phyloP scores from a whole-genome alignment of 2,888 invertebrate genomes.

The Cylloceria caligata region DNA sequence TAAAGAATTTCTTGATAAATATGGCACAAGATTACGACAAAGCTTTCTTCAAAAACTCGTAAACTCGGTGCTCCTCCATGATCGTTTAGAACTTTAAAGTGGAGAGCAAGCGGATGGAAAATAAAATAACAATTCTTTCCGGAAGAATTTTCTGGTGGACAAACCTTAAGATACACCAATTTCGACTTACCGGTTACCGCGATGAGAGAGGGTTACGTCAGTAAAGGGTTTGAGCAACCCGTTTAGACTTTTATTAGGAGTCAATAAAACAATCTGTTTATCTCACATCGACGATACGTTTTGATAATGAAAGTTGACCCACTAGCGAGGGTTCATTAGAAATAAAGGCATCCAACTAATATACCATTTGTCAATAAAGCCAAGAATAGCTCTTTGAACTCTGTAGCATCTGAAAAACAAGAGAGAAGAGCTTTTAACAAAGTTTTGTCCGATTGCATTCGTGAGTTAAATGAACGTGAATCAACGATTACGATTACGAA shows the following conservation, averaged over 20 bases:
- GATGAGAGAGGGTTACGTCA: neutral
- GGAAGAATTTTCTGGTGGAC: neutral
- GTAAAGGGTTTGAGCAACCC: neutral
- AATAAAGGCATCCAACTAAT: too few relatives aligned
- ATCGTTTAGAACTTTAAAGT: neutral
- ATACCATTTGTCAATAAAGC: too few relatives aligned
- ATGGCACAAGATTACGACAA: too few relatives aligned
- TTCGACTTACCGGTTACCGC: neutral
- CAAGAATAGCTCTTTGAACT: neutral
- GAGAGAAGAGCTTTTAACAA: neutral
- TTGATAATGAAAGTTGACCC: too few relatives aligned
- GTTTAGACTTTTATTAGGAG: neutral
- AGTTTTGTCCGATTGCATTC: neutral
- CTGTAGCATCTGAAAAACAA: neutral
- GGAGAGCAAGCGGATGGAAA: neutral
- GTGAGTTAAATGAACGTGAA: neutral
- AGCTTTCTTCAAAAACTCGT: neutral
- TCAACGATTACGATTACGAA: slow-evolving; percentile 2
- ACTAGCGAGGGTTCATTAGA: too few relatives aligned
- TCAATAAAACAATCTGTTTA: too few relatives aligned
- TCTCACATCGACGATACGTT: too few relatives aligned
- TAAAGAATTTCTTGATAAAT: neutral
- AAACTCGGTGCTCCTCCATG: neutral
- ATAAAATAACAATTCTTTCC: neutral
- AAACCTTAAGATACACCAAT: neutral